Conservation (phyloP, 1,140 invertebrate genomes). For the Camponotus pennsylvanicus region DNA sequence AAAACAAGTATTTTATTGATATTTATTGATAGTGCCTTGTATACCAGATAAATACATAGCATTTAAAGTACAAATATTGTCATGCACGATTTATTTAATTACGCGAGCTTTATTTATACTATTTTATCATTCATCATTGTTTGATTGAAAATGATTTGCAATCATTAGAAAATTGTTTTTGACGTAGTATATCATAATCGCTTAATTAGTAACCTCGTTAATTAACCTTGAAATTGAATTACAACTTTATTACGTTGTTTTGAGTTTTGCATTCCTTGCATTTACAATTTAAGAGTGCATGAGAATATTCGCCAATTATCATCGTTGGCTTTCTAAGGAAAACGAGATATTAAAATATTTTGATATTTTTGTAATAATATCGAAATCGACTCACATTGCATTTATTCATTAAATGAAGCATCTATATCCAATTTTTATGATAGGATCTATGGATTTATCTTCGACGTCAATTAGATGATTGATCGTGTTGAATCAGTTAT, state of each 20-base stretch:
- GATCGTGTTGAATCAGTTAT: too few relatives aligned
- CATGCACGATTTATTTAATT: slow-evolving; percentile 15
- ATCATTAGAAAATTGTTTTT: not conserved
- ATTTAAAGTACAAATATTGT: too few relatives aligned
- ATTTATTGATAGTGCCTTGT: too few relatives aligned
- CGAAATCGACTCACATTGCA: slow-evolving; percentile 80
- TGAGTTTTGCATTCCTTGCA: slow-evolving; percentile 1
- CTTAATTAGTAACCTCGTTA: not conserved
- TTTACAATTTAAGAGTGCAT: not conserved
- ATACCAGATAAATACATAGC: too few relatives aligned
- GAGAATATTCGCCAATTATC: not conserved
- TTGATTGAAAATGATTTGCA: slow-evolving; percentile 10
- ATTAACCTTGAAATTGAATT: slow-evolving; percentile 31
- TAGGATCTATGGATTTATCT: slow-evolving; percentile 88
- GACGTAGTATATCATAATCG: slow-evolving; percentile 12
- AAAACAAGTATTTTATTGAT: too few relatives aligned
- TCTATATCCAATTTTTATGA: slow-evolving; percentile 89
- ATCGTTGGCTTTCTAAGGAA: not conserved
- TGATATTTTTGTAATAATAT: not conserved
- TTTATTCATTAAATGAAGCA: slow-evolving; percentile 87
- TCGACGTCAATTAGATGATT: too few relatives aligned
- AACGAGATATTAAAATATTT: not conserved
- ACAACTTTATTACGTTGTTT: slow-evolving; percentile 30
- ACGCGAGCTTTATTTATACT: not conserved
- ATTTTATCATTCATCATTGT: not conserved